Evolutionary conservation across 2,113 vertebrate genomes (phyloP).

Genomic region (Gallinago paraguaiae): DNA sequence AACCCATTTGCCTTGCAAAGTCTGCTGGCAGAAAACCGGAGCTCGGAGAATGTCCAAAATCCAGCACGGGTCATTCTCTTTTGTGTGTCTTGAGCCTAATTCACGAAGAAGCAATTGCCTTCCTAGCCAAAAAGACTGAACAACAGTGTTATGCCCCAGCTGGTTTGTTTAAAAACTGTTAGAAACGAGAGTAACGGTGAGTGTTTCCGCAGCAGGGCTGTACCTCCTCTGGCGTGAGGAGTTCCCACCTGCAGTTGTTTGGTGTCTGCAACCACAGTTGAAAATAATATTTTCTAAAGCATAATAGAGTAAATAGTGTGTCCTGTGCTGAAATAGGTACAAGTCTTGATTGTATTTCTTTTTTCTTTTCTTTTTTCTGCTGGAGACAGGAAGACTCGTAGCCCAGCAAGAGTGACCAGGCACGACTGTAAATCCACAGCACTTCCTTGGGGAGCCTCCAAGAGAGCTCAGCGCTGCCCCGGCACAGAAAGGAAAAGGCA

Average conservation of each 20-base stretch:
- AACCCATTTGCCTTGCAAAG: neutral
- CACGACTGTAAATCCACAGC: neutral
- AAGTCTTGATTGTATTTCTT: neutral
- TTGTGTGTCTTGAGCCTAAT: neutral
- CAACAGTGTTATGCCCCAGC: neutral
- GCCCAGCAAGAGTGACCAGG: neutral
- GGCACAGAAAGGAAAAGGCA: neutral
- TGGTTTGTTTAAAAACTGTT: neutral
- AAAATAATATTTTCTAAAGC: neutral
- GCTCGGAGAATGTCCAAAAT: neutral
- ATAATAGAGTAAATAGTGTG: neutral
- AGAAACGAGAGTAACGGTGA: neutral
- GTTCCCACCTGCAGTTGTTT: too few species aligned
- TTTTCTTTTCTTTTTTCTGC: neutral
- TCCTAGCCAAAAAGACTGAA: neutral
- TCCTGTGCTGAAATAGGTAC: neutral
- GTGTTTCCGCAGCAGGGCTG: neutral
- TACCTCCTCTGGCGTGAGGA: neutral
- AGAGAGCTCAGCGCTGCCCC: neutral
- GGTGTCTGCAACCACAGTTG: rapidly evolving
- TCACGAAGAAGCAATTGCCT: neutral
- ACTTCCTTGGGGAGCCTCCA: neutral
- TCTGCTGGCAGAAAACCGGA: neutral
- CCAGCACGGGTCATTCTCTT: neutral
- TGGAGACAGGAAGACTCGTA: neutral